Conservation (phyloP, 2,888 invertebrate species). For the Halictus quadricinctus region DNA sequence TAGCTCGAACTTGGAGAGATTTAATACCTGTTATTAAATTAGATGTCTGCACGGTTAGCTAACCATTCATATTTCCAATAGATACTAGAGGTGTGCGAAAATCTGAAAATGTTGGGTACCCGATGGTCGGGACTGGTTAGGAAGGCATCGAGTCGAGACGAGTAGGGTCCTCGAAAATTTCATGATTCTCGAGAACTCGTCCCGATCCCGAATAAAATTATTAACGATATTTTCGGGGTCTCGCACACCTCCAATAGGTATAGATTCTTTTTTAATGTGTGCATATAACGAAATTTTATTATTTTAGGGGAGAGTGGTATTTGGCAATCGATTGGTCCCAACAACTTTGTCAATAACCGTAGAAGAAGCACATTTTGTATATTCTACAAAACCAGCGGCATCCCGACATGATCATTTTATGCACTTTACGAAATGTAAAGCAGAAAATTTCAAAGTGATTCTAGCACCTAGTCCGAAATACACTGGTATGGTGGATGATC, state of each 20-base stretch:
- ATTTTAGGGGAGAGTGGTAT: constrained; percentile 92
- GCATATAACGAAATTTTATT: constrained; percentile 8
- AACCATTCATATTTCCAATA: not conserved
- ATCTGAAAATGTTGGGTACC: not conserved
- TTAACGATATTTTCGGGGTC: not conserved
- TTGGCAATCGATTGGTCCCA: constrained; percentile 97
- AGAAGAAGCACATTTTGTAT: constrained; percentile 96
- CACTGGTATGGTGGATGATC: constrained; percentile 95
- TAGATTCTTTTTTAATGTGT: not conserved
- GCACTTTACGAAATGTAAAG: constrained; percentile 97
- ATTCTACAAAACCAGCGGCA: constrained; percentile 97
- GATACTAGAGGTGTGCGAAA: not conserved
- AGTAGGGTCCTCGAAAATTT: no score
- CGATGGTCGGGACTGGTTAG: no score
- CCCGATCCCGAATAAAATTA: not conserved
- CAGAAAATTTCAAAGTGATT: constrained; percentile 97
- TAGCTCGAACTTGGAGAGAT: constrained; percentile 96
- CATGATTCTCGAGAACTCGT: not conserved
- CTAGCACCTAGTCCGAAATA: constrained; percentile 98
- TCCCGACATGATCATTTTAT: constrained; percentile 96
- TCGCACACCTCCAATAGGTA: not conserved
- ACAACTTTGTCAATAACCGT: constrained; percentile 95
- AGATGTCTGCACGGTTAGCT: constrained; percentile 91
- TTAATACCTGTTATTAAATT: constrained; percentile 98
- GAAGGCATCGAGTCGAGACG: no score